Evolutionary conservation across 92 coral and sea anemone genomes (phyloP), one percentile per base, ranked within the genome.

Genomic region (Scolanthus callimorphus): DNA sequence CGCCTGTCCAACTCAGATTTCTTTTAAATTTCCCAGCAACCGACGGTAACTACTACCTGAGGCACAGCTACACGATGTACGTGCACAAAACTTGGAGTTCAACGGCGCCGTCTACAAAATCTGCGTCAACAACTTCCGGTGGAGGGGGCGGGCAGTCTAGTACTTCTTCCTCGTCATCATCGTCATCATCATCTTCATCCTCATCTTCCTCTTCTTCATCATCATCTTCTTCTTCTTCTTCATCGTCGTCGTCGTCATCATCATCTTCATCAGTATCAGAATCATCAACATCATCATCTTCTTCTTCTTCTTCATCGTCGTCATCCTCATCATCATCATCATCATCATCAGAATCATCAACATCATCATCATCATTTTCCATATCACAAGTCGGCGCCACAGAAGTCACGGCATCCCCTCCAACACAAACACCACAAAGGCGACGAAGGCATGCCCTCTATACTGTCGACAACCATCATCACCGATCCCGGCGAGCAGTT

Each of bases 31-130:
- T 30, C 15, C 24, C 58, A 88, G 96, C 66, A 17, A 55, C 77
- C 23, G 81, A 72, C 4, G 96, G 86, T 19, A 64, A 69, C 48
- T 77, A 71, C 78, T 88, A 88, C 54, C 20, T 77, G 52, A 49
- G 51, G 2, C 73, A 56, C 24, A 88, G 96, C 37, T 88, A 72
- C 41, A 77, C 96, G 22, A 88, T 83, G 77, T 88, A 88, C 39
- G 25, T 73, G 17, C 27, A 56, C 3, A 34, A 62, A 8, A 45
- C 82, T 1, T 81, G 73, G 75, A 31, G 46, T 0, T 49, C 76
- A 39, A 54, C 69, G 17, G 27, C 74, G 1, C 58, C 74, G 10
- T 57, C 75, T 15, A 51, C 61, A n/a, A n/a, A n/a, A 20, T 66
- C 60, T 20, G 24, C 63, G 2, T 52, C 82, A 2, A 57, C 85